Evolutionary conservation across 2,797 vertebrate genomes (phyloP).

Genomic region (Cossypha niveicapilla): DNA sequence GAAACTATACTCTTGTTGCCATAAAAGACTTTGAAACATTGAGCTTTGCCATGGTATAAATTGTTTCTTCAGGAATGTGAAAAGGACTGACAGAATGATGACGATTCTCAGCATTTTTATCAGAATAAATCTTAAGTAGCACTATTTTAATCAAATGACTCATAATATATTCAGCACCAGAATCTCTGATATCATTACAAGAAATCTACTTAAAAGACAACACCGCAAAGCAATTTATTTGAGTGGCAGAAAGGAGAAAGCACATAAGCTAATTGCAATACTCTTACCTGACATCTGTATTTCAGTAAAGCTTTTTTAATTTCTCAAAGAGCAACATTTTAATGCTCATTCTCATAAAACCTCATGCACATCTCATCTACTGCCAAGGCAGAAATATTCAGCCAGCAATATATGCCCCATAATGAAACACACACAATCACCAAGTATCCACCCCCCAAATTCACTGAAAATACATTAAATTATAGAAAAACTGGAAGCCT

Average conservation of each 20-base stretch:
- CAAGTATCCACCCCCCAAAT: neutral
- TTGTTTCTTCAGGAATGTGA: conserved; percentile 1
- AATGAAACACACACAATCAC: neutral
- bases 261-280: neutral
- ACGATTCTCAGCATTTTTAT: conserved; percentile 6
- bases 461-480: neutral
- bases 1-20: neutral
- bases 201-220: conserved; percentile 30
- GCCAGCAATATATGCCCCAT: neutral
- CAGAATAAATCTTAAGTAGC: conserved; percentile 32
- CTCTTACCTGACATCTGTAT: neutral
- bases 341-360: neutral
- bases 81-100: conserved; percentile 16
- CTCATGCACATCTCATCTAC: neutral
- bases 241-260: neutral
- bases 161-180: conserved; percentile 29
- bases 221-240: neutral
- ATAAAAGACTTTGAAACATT: neutral
- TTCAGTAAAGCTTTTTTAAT: neutral
- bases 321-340: neutral
- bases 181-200: neutral
- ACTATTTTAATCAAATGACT: conserved; percentile 60
- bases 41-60: neutral
- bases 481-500: neutral
- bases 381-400: neutral